Evolutionary conservation across 2,888 invertebrate genomes (phyloP).

Genomic region (Euproctis similis): DNA sequence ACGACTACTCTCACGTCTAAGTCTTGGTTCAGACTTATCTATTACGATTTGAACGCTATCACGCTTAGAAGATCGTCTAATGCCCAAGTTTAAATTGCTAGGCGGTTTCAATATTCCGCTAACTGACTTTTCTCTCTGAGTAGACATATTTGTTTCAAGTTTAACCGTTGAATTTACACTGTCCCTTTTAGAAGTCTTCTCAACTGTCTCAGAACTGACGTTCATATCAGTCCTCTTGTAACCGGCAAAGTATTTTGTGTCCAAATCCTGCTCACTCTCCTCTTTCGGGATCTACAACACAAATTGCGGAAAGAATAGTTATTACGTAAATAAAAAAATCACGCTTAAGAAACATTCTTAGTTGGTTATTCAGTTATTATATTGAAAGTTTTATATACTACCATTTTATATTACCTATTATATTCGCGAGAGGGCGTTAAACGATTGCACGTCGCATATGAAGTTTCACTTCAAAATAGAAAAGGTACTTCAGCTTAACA

Average conservation of each 20-base stretch:
- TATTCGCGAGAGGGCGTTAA: no score
- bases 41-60: constrained; percentile 1
- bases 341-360: no score
- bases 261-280: constrained; percentile 62
- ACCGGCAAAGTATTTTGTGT: constrained; percentile 58
- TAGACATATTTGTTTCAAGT: background rate
- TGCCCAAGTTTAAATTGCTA: background rate
- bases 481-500: no score
- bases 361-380: no score
- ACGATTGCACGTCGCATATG: no score
- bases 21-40: background rate
- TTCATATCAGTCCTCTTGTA: constrained; percentile 41
- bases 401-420: no score
- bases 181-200: constrained; percentile 14
- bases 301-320: no score
- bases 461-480: no score
- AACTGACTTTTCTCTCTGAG: background rate
- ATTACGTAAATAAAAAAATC: no score
- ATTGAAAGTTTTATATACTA: no score
- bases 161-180: constrained; percentile 3
- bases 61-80: background rate
- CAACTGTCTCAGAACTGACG: background rate
- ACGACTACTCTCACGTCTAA: constrained; percentile 8
- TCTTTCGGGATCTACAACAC: constrained; percentile 41
- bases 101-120: background rate